Evolutionary conservation across 2,113 vertebrate species (phyloP).

Genomic region (Myotis lucifugus): DNA sequence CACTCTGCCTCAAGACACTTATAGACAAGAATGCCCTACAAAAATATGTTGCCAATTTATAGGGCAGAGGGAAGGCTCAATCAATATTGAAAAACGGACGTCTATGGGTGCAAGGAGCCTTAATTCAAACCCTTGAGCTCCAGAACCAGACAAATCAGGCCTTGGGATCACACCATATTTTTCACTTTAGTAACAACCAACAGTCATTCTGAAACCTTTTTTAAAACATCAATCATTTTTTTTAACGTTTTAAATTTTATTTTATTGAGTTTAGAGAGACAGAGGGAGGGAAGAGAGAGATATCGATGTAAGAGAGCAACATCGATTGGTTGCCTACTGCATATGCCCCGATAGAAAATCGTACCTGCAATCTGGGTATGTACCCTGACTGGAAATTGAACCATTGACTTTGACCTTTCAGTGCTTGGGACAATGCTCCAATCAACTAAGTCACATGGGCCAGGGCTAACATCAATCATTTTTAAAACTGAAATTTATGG

Average conservation of each 20-base stretch:
- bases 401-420: not conserved
- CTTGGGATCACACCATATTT: not conserved
- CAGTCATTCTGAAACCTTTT: not conserved
- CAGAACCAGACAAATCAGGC: not conserved
- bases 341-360: not conserved
- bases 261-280: not conserved
- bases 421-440: not conserved
- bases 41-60: not conserved
- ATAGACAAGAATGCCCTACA: not conserved
- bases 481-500: conserved; percentile 1
- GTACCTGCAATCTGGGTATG: not conserved
- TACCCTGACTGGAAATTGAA: not conserved
- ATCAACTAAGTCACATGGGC: not conserved
- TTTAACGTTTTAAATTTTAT: not conserved
- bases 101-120: not conserved
- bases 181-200: conserved; percentile 15
- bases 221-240: not conserved
- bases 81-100: not conserved
- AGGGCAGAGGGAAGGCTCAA: not conserved
- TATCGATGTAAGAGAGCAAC: not conserved
- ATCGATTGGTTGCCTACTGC: not conserved
- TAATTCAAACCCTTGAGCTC: not conserved
- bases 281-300: not conserved
- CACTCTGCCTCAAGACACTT: not conserved
- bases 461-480: not conserved